Base-by-base conservation (phyloP, 2,797 vertebrate genomes). In the Sebastes umbrosus region DNA sequence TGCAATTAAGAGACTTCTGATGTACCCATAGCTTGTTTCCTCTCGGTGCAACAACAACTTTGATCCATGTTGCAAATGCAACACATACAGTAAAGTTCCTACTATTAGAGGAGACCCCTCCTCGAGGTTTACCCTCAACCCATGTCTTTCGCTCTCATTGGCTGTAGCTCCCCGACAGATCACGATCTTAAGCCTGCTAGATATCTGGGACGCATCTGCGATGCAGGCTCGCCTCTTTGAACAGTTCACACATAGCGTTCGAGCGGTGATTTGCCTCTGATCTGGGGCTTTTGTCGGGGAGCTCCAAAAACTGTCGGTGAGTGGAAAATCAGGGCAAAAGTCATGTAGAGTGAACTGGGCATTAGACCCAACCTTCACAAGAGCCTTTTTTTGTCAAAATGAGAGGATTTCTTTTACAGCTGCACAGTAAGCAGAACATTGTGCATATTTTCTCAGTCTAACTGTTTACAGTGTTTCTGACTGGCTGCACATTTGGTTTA, bases 41-140 rank as follows among this genome's bases (percentile, higher is more conserved):
- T 60, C 25, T 55, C 12, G 5, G 52, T 24, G 52, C 57, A 58
- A 58, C 57, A 58, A 31, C 8, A 10, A 29, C 8, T 60, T 60
- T 32, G 27, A 25, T 31, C 57, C 14, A 2, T 59, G 25, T 29
- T 16, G 14, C 20, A 63, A 34, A 24, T 14, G 4, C 34, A 24
- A 39, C 34, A 39, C 11, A 62, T n/a, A 11, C 2, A 63, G 3
- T 7, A 9, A 39, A 65, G 22, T 52, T 52, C 50, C 50, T n/a
- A n/a, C 8, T n/a, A 20, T 52, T n/a, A 52, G 50, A 52, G 50
- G 8, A 0, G 1, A 52, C 50, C 50, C 50, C 50, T 52, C 50
- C 50, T 0, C 0, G 4, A n/a, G 3, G 8, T n/a, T 52, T 52
- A 0, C 46, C 20, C 50, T 1, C 20, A n/a, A 52, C 20, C 50